Evolutionary conservation across 2,797 vertebrate genomes (phyloP).

Genomic region (Neosilurus mollespiculum): DNA sequence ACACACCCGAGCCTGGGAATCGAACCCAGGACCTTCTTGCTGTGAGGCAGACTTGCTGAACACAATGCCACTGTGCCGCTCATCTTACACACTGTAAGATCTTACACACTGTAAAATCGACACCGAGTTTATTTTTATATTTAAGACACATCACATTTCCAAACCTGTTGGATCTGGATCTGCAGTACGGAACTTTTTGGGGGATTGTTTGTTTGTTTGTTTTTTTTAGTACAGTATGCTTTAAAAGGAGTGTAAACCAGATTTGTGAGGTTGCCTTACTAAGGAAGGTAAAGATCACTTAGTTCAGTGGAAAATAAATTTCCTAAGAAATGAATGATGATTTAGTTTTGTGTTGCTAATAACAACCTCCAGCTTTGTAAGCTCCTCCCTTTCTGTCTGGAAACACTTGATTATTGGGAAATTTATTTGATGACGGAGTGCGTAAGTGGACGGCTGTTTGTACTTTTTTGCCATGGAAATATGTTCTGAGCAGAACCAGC

Average conservation of each 20-base stretch:
- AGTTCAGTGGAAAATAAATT: not conserved
- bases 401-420: not conserved
- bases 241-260: not conserved
- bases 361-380: not conserved
- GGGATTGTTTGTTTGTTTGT: no score
- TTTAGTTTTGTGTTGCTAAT: not conserved
- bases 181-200: not conserved
- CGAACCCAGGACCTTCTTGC: no score
- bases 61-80: no score
- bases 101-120: no score
- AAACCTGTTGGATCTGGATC: not conserved
- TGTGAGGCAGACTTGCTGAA: no score
- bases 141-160: not conserved
- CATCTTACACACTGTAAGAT: no score
- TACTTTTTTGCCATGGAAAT: not conserved
- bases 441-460: not conserved
- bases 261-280: not conserved
- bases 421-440: no score
- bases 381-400: not conserved
- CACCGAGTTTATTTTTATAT: not conserved
- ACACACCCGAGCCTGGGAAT: no score
- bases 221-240: no score
- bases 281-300: not conserved
- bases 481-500: not conserved
- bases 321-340: not conserved